These are phyloP conservation scores for Salpingus planirostris DNA, from an alignment of 2,888 invertebrate genomes.

Conservation along the genomic window DNA sequence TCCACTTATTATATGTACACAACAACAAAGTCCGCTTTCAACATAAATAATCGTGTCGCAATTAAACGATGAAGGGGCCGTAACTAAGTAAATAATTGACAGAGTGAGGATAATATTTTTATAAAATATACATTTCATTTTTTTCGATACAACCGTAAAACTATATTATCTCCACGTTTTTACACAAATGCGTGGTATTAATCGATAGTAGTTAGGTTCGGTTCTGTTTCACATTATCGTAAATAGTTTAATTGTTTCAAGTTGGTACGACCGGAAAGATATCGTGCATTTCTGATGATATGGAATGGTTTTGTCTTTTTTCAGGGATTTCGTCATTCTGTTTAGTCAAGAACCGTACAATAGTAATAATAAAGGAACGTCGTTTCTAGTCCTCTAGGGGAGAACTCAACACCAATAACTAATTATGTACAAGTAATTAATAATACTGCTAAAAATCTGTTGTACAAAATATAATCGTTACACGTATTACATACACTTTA, in stretches of 20 bases:
- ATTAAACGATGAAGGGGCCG: too few species aligned
- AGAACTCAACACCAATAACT: slow-evolving; percentile 12
- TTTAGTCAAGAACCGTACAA: slow-evolving; percentile 2
- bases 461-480: slow-evolving; percentile 30
- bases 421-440: slow-evolving; percentile 29
- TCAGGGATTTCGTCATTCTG: too few species aligned
- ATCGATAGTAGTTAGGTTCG: slow-evolving; percentile 6
- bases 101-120: slow-evolving; percentile 15
- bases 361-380: slow-evolving; percentile 23
- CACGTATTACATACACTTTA: slow-evolving; percentile 18
- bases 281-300: too few species aligned
- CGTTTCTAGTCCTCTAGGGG: too few species aligned
- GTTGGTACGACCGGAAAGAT: too few species aligned
- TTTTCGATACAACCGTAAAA: slow-evolving; percentile 5
- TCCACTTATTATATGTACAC: slow-evolving; percentile 40
- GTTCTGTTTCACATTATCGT: too few species aligned
- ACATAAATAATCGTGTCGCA: too few species aligned
- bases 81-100: slow-evolving; percentile 18
- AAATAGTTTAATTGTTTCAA: too few species aligned
- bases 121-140: slow-evolving; percentile 15
- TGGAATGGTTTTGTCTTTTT: too few species aligned
- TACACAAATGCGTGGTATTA: slow-evolving; percentile 4
- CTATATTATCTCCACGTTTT: too few species aligned
- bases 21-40: slow-evolving; percentile 40
- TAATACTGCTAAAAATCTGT: slow-evolving; percentile 31